Evolutionary conservation across 92 coral and sea anemone genomes (phyloP).

Genomic region (Phenganax subtilis): DNA sequence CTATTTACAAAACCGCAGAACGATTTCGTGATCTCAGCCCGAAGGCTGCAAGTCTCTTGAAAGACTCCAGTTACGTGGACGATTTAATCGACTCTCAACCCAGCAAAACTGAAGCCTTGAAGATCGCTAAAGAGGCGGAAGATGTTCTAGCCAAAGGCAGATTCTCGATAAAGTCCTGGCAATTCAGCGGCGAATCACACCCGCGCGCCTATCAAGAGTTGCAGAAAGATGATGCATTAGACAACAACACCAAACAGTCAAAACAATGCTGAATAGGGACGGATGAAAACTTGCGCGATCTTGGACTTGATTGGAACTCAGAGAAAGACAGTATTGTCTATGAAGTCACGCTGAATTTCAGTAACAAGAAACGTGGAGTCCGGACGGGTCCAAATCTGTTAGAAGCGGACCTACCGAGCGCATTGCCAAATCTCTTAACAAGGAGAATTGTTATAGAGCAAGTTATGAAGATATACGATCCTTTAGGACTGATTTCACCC

Average conservation of each 20-base stretch:
- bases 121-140: neutral
- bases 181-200: no score
- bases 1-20: no score
- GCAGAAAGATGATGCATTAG: neutral
- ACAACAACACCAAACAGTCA: no score
- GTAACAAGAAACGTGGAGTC: no score
- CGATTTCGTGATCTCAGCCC: no score
- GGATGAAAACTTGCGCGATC: neutral
- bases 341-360: constrained; percentile 16
- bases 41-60: no score
- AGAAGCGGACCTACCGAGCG: neutral
- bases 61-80: no score
- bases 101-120: no score
- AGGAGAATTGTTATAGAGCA: constrained; percentile 3
- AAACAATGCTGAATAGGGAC: constrained; percentile 6
- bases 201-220: neutral
- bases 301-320: neutral
- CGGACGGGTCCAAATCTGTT: constrained; percentile 6
- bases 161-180: neutral
- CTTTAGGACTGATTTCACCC: neutral
- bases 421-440: neutral
- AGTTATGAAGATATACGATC: constrained; percentile 1
- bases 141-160: neutral
- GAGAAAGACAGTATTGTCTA: neutral
- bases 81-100: no score